Percentiles rank a stretch among this genome's conserved stretches.
These are phyloP conservation scores for Drepanosiphum platanoidis DNA, from an alignment of 2,888 invertebrate species.

Conservation along the genomic window DNA sequence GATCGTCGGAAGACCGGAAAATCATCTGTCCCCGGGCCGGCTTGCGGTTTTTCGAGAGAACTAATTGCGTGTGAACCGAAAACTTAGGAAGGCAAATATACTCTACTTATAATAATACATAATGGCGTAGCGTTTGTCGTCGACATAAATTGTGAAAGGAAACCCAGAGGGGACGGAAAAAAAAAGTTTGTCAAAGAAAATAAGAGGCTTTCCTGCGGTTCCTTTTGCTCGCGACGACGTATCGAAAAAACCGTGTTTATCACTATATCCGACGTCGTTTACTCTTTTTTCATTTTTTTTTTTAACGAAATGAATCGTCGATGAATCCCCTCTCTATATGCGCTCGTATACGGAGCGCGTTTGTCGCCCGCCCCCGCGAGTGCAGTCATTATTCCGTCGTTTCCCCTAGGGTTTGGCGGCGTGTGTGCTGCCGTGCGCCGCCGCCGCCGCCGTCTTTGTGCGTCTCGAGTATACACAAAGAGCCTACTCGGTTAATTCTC, in stretches of 20 bases:
- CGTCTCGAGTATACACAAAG: constrained; percentile 21
- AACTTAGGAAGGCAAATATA: neutral
- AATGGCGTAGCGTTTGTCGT: no score
- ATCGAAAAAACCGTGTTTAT: constrained; percentile 17
- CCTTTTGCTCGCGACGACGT: neutral
- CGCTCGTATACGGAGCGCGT: no score
- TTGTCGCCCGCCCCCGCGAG: constrained; percentile 30
- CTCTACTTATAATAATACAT: neutral
- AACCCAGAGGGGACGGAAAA: neutral
- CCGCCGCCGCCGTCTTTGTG: constrained; percentile 47
- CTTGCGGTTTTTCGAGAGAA: neutral
- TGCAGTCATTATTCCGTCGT: constrained; percentile 8
- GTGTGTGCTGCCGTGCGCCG: no score
- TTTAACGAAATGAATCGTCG: constrained; percentile 57
- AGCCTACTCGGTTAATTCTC: constrained; percentile 10
- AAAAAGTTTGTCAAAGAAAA: neutral
- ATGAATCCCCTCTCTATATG: no score
- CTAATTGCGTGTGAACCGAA: neutral
- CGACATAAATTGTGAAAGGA: neutral
- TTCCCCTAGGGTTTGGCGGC: constrained; percentile 24
- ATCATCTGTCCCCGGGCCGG: neutral
- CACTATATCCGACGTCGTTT: constrained; percentile 7
- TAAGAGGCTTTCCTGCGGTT: neutral
- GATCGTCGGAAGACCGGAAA: neutral
- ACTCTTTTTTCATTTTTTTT: no score